Evolutionary conservation across 92 coral and sea anemone genomes (phyloP).

Genomic region (Epizoanthus ramosus): DNA sequence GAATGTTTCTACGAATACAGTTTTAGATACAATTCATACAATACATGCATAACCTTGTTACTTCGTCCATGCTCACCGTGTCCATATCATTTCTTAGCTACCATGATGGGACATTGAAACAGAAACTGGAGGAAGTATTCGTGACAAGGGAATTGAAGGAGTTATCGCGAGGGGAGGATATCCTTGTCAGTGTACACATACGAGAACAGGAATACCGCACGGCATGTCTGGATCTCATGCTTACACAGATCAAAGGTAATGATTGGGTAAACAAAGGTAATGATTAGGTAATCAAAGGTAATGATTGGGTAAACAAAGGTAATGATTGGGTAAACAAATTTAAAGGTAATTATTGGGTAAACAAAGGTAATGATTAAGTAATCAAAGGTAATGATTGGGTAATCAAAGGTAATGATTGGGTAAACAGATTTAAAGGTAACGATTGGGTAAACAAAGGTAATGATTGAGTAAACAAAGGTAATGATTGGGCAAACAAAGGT

Average conservation of each 20-base stretch:
- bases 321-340: background rate
- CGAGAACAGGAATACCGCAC: slow-evolving; percentile 28
- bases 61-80: too few species aligned
- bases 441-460: too few species aligned
- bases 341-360: too few species aligned
- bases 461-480: slow-evolving; percentile 2
- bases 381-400: slow-evolving; percentile 4
- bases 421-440: too few species aligned
- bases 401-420: slow-evolving; percentile 3
- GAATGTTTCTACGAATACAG: too few species aligned
- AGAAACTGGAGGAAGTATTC: background rate
- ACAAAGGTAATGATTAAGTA: background rate
- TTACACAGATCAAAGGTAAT: slow-evolving; percentile 16
- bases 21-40: too few species aligned
- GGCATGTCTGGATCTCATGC: slow-evolving; percentile 33
- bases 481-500: background rate
- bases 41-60: too few species aligned
- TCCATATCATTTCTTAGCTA: background rate
- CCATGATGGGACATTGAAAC: slow-evolving; percentile 8
- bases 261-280: slow-evolving; percentile 7
- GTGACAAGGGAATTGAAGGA: slow-evolving; percentile 16
- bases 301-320: background rate
- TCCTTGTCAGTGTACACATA: slow-evolving; percentile 13
- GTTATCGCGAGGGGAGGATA: slow-evolving; percentile 5
- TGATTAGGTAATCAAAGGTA: slow-evolving; percentile 2